Evolutionary conservation across 2,888 invertebrate species (phyloP).

Genomic region (Luperina nickerlii): DNA sequence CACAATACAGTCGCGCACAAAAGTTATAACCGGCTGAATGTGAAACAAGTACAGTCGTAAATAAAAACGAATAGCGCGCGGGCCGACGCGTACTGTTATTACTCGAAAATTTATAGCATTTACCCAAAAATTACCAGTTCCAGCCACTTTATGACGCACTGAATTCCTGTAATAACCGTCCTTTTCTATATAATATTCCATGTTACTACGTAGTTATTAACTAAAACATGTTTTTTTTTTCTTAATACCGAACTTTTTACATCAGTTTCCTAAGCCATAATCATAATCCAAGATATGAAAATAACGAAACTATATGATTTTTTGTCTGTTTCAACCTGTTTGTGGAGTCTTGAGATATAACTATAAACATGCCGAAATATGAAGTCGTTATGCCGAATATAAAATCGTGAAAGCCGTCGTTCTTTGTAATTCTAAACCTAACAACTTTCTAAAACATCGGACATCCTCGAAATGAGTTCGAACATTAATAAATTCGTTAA

Average conservation of each 20-base stretch:
- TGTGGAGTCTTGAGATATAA: slow-evolving; percentile 40
- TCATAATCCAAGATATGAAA: slow-evolving; percentile 61
- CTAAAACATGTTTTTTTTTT: slow-evolving; percentile 66
- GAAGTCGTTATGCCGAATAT: slow-evolving; percentile 56
- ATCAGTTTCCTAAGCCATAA: slow-evolving; percentile 49
- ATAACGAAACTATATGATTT: slow-evolving; percentile 46
- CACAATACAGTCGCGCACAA: slow-evolving; percentile 86
- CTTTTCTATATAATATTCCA: slow-evolving; percentile 65
- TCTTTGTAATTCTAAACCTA: slow-evolving; percentile 61
- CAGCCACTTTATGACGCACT: slow-evolving; percentile 81
- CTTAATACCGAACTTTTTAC: slow-evolving; percentile 54
- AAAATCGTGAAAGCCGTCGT: slow-evolving; percentile 62
- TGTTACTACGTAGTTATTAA: slow-evolving; percentile 64
- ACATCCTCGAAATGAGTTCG: slow-evolving; percentile 59
- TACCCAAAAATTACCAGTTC: slow-evolving; percentile 85
- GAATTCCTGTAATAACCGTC: slow-evolving; percentile 70
- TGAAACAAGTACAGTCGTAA: slow-evolving; percentile 89
- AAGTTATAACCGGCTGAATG: slow-evolving; percentile 86
- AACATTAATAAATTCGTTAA: slow-evolving; percentile 58
- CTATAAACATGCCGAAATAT: slow-evolving; percentile 54
- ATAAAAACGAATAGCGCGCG: slow-evolving; percentile 88
- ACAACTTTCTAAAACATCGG: slow-evolving; percentile 73
- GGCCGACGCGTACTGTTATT: slow-evolving; percentile 86
- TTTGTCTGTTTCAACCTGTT: slow-evolving; percentile 45
- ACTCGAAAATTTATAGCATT: slow-evolving; percentile 85